Conservation (phyloP, 2,113 vertebrate genomes). For the Paradoxurus hermaphroditus region DNA sequence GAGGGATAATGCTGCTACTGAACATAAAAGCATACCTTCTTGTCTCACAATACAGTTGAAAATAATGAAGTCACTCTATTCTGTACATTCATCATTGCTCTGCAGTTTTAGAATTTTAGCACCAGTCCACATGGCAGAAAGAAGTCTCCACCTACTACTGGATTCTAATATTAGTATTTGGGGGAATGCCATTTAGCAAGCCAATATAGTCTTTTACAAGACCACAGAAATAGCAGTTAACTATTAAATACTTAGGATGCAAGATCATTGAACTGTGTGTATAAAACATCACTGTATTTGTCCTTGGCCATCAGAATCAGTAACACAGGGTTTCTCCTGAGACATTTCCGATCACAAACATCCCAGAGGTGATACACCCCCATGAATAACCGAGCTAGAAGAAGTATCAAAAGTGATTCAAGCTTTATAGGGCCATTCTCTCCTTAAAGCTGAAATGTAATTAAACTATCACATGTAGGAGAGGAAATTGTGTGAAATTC, state of each 20-base stretch:
- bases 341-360: not conserved
- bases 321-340: not conserved
- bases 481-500: not conserved
- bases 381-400: not conserved
- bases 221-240: not conserved
- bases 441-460: not conserved
- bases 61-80: not conserved
- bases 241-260: not conserved
- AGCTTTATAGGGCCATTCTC: not conserved
- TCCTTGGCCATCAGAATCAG: not conserved
- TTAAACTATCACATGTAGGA: not conserved
- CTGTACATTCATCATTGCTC: not conserved
- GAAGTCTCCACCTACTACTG: conserved; percentile 53
- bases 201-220: conserved; percentile 29
- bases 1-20: not conserved
- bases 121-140: conserved; percentile 43
- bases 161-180: conserved; percentile 65
- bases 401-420: not conserved
- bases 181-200: conserved; percentile 24
- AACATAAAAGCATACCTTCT: not conserved
- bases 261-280: not conserved
- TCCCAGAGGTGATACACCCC: not conserved
- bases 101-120: conserved; percentile 17
- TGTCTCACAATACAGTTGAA: not conserved
- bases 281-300: not conserved